phyloP scores from a whole-genome alignment of 2,888 invertebrate genomes.

The Drosophila quinaria region DNA sequence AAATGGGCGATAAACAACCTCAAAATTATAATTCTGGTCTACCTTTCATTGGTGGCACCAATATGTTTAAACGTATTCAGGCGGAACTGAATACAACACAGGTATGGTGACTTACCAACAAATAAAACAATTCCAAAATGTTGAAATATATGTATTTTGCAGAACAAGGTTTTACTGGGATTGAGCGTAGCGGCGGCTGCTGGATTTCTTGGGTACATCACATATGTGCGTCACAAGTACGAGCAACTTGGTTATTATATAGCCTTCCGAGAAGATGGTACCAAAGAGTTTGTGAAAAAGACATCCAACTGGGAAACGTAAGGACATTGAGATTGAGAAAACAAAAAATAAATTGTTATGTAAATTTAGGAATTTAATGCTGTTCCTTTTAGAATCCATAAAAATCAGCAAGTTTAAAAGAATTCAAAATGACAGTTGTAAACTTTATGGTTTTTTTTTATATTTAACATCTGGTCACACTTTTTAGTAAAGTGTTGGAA shows the following conservation, averaged over 20 bases:
- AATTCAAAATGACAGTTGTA: too few relatives aligned
- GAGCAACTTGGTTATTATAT: constrained; percentile 92
- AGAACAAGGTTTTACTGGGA: constrained; percentile 95
- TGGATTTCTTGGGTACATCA: constrained; percentile 91
- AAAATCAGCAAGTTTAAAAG: neutral
- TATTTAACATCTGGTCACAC: neutral
- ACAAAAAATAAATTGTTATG: too few relatives aligned
- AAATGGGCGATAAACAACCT: constrained; percentile 36
- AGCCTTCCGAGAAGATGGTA: constrained; percentile 92
- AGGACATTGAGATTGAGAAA: neutral
- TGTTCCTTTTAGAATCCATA: neutral
- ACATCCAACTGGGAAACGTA: constrained; percentile 52
- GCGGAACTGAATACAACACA: constrained; percentile 95
- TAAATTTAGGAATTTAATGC: neutral
- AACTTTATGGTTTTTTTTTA: too few relatives aligned
- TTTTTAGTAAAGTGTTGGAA: neutral
- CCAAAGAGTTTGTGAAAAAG: constrained; percentile 89
- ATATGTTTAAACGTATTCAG: constrained; percentile 92
- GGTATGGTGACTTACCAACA: constrained; percentile 87
- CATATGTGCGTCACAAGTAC: constrained; percentile 93
- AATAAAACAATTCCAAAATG: neutral
- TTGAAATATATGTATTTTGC: constrained; percentile 73
- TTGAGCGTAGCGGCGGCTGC: constrained; percentile 91
- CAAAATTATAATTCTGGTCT: constrained; percentile 28
- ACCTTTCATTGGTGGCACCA: constrained; percentile 86